These are phyloP conservation scores for Zapus hudsonius DNA, from an alignment of 2,113 vertebrate species.

Conservation along the genomic window DNA sequence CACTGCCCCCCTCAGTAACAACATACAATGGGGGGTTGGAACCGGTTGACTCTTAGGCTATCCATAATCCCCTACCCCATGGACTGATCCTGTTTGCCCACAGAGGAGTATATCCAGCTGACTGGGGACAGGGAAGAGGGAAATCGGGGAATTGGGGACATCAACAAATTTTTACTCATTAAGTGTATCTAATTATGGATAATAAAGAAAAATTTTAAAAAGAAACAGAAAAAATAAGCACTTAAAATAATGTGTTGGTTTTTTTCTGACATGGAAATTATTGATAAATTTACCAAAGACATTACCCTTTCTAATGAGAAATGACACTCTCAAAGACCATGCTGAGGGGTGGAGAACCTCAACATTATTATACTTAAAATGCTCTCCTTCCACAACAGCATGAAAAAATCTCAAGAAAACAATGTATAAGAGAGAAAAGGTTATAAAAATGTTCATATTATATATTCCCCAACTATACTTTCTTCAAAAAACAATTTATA, in stretches of 20 bases:
- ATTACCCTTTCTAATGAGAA: no score
- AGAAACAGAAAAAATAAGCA: neutral
- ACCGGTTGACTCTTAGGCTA: no score
- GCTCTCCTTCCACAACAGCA: neutral
- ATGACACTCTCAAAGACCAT: neutral
- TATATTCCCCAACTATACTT: neutral
- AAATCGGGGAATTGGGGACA: no score
- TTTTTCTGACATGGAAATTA: neutral
- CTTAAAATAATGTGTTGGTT: neutral
- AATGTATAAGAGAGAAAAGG: neutral
- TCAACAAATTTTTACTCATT: no score
- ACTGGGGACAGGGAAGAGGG: no score
- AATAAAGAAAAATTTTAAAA: no score
- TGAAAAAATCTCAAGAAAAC: neutral
- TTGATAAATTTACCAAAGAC: neutral
- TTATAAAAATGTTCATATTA: neutral
- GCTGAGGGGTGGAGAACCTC: neutral
- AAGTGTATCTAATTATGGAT: no score
- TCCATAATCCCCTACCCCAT: no score
- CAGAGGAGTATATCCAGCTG: no score
- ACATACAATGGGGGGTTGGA: no score
- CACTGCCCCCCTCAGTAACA: no score
- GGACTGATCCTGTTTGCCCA: no score
- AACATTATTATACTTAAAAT: neutral
- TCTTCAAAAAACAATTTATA: constrained; percentile 19